Percentiles rank a stretch among this genome's conserved stretches.
Evolutionary conservation across 2,888 invertebrate species (phyloP).

Genomic region (Drosophila barbarae): DNA sequence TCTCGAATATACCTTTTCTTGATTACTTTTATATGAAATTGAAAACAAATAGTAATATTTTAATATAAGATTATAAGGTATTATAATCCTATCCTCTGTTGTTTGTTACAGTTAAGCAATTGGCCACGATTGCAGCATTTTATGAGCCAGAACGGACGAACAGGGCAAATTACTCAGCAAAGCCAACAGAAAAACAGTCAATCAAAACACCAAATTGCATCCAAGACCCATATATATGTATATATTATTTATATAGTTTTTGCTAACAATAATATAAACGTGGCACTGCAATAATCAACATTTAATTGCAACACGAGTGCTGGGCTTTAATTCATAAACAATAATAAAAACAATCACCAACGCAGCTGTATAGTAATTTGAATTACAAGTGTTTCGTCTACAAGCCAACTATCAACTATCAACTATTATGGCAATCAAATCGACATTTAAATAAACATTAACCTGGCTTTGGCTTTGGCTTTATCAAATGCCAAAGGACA

Average conservation of each 20-base stretch:
- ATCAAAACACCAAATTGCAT: conserved; percentile 20
- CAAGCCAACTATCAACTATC: background rate
- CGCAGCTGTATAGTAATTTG: conserved; percentile 1
- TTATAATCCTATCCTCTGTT: conserved; percentile 1
- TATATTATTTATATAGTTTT: conserved; percentile 20
- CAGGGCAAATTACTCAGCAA: conserved; percentile 3
- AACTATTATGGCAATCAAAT: conserved; percentile 6
- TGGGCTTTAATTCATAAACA: conserved; percentile 4
- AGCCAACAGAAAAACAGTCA: conserved; percentile 31
- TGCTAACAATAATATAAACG: background rate
- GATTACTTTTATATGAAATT: background rate
- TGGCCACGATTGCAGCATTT: conserved; percentile 13
- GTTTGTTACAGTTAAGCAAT: conserved; percentile 33
- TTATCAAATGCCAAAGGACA: conserved; percentile 6
- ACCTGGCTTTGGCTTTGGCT: background rate
- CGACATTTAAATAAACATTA: conserved; percentile 16
- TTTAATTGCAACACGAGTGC: conserved; percentile 4
- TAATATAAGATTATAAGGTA: background rate
- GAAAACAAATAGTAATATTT: background rate
- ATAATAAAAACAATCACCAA: background rate
- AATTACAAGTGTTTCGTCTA: conserved; percentile 3
- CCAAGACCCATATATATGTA: background rate
- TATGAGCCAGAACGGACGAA: conserved; percentile 21
- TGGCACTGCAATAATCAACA: background rate
- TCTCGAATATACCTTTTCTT: no score